Percentiles rank a stretch among this genome's conserved stretches.
phyloP scores from a whole-genome alignment of 1,140 invertebrate genomes.

The Drosophila lowei region DNA sequence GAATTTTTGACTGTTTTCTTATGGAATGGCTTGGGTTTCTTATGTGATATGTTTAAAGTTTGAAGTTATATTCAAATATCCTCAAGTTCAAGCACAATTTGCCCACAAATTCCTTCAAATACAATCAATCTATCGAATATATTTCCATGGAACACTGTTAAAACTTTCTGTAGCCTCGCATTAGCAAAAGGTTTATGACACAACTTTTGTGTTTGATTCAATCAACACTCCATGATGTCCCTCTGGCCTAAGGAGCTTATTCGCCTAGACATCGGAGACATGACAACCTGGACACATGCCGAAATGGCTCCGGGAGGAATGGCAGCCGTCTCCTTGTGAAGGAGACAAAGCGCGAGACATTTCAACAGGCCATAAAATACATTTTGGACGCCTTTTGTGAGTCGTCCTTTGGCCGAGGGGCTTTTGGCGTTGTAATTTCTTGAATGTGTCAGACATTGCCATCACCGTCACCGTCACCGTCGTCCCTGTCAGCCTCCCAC shows the following conservation, averaged over 20 bases:
- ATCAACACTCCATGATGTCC: constrained; percentile 31
- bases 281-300: constrained; percentile 45
- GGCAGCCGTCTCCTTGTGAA: not conserved
- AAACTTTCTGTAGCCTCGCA: not conserved
- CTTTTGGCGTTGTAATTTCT: constrained; percentile 75
- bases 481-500: constrained; percentile 19
- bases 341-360: constrained; percentile 58
- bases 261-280: constrained; percentile 16
- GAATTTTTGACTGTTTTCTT: no score
- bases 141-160: no score
- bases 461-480: constrained; percentile 1
- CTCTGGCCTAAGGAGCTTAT: not conserved
- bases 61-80: no score
- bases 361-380: constrained; percentile 78
- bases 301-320: not conserved
- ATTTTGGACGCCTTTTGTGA: constrained; percentile 67
- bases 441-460: constrained; percentile 69
- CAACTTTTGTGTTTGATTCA: constrained; percentile 31
- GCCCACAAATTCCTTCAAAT: not conserved
- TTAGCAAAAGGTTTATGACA: constrained; percentile 11
- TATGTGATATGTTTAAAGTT: not conserved
- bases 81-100: no score
- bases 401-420: constrained; percentile 42
- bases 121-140: not conserved
- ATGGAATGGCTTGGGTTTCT: not conserved